Conservation (phyloP, 1,140 invertebrate species). For the Bombus fervidus region DNA sequence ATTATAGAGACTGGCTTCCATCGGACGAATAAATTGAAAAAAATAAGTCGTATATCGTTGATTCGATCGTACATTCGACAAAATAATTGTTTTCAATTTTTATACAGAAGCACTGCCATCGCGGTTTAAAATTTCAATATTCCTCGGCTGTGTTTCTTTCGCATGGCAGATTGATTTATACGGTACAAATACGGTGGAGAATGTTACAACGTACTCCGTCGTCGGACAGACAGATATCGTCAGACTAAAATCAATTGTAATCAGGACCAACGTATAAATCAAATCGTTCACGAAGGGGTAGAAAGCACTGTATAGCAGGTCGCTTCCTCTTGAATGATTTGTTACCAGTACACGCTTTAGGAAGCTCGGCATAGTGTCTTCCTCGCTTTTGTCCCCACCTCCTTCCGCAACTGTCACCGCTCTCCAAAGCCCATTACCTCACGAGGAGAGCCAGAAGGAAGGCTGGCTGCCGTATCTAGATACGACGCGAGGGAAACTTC, state of each 20-base stretch:
- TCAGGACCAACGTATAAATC: conserved; percentile 76
- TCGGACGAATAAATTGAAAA: neutral
- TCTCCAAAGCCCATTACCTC: conserved; percentile 44
- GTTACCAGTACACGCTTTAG: conserved; percentile 69
- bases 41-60: neutral
- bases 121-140: neutral
- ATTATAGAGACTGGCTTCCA: too few species aligned
- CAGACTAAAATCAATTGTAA: conserved; percentile 77
- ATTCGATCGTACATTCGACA: neutral
- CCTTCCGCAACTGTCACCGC: conserved; percentile 43
- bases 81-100: neutral
- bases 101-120: neutral
- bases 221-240: conserved; percentile 6
- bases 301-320: conserved; percentile 51
- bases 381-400: conserved; percentile 42
- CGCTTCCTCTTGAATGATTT: conserved; percentile 74
- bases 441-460: conserved; percentile 16
- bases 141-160: neutral
- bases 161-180: neutral
- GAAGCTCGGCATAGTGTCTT: conserved; percentile 51
- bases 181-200: neutral
- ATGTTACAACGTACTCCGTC: neutral
- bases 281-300: conserved; percentile 65
- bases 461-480: conserved; percentile 30
- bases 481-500: conserved; percentile 55